Evolutionary conservation across 2,113 vertebrate genomes (phyloP).

Genomic region (Prunella himalayana): DNA sequence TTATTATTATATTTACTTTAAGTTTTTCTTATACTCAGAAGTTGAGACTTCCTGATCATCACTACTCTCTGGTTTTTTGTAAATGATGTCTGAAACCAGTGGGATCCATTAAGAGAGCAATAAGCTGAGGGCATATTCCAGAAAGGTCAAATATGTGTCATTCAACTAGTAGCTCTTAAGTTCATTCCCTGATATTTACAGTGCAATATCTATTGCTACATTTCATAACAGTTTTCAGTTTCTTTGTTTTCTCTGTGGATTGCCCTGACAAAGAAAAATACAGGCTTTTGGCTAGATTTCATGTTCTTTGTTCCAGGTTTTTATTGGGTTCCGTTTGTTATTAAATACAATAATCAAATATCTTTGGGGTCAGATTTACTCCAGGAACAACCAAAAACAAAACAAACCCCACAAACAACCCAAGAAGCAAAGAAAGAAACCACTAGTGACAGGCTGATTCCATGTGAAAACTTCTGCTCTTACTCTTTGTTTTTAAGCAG

Average conservation of each 20-base stretch:
- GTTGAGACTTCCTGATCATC: neutral
- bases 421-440: neutral
- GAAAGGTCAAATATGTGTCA: neutral
- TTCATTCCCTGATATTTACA: neutral
- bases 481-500: neutral
- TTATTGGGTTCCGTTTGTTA: neutral
- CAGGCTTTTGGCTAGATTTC: neutral
- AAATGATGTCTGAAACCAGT: neutral
- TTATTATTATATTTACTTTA: neutral
- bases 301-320: neutral
- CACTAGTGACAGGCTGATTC: neutral
- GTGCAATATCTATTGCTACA: neutral
- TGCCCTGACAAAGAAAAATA: neutral
- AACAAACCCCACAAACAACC: neutral
- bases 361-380: neutral
- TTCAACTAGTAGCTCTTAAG: neutral
- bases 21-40: neutral
- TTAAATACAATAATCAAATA: neutral
- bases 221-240: neutral
- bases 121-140: neutral
- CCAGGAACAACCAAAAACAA: neutral
- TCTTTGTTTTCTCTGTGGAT: neutral
- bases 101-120: neutral
- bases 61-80: neutral
- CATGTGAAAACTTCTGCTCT: neutral